Evolutionary conservation across 2,113 vertebrate genomes (phyloP).

Genomic region (Triplophysa siluroides): DNA sequence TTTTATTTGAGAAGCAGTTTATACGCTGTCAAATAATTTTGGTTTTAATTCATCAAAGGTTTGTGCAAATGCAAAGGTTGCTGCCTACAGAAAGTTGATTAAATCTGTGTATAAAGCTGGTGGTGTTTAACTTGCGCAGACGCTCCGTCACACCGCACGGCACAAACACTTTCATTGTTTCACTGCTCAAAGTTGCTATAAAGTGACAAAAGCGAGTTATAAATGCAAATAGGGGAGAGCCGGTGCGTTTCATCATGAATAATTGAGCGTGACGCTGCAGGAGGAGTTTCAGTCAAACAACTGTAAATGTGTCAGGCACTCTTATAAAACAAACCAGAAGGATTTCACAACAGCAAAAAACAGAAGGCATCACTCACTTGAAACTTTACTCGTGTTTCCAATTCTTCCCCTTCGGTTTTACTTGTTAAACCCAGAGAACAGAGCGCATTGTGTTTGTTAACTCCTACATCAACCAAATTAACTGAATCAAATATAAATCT

Average conservation of each 20-base stretch:
- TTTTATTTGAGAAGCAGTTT: conserved; percentile 37
- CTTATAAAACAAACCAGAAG: neutral
- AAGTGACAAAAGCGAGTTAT: conserved; percentile 28
- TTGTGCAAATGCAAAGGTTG: conserved; percentile 30
- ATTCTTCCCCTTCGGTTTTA: neutral
- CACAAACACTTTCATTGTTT: neutral
- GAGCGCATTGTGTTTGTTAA: too few species aligned
- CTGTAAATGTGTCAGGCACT: neutral
- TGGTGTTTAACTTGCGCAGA: neutral
- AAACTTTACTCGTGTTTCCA: too few species aligned
- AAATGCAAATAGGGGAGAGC: conserved; percentile 36
- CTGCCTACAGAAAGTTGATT: conserved; percentile 47
- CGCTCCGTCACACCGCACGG: neutral
- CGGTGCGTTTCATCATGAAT: neutral
- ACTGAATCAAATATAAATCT: too few species aligned
- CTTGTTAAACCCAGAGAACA: too few species aligned
- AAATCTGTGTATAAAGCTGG: conserved; percentile 49
- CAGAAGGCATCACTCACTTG: neutral
- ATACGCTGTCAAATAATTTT: conserved; percentile 56
- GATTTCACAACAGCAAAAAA: neutral
- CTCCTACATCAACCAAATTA: too few species aligned
- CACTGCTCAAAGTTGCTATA: conserved; percentile 8
- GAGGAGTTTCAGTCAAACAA: conserved; percentile 7
- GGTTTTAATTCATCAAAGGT: conserved; percentile 58
- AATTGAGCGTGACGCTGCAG: neutral